Evolutionary conservation across 2,797 vertebrate species (phyloP).

Genomic region (Sebastes hubbsi): DNA sequence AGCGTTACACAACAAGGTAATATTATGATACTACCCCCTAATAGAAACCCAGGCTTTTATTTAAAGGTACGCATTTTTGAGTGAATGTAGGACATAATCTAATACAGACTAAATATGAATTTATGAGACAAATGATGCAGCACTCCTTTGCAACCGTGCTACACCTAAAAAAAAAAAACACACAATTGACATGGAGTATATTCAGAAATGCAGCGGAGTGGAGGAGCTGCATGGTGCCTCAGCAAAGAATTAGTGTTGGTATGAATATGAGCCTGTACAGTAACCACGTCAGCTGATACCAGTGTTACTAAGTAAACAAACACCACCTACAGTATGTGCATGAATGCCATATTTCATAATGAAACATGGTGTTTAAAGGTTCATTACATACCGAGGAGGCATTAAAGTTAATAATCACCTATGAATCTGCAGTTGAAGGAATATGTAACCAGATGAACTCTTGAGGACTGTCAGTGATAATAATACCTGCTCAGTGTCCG

Average conservation of each 20-base stretch:
- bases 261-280: not conserved
- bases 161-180: not conserved
- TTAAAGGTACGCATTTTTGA: not conserved
- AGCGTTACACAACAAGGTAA: no score
- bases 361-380: constrained; percentile 10
- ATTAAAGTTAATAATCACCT: not conserved
- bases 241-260: not conserved
- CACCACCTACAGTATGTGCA: not conserved
- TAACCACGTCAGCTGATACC: constrained; percentile 1
- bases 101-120: not conserved
- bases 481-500: not conserved
- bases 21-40: no score
- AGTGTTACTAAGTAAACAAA: not conserved
- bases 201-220: not conserved
- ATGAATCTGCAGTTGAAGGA: not conserved
- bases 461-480: not conserved
- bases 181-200: not conserved
- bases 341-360: not conserved
- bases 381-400: not conserved
- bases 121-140: not conserved
- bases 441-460: not conserved
- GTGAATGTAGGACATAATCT: not conserved
- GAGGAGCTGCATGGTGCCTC: not conserved
- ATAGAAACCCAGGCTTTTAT: not conserved
- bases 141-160: not conserved